Base-by-base conservation (phyloP, 2,113 vertebrate genomes). In the Suricata suricatta region DNA sequence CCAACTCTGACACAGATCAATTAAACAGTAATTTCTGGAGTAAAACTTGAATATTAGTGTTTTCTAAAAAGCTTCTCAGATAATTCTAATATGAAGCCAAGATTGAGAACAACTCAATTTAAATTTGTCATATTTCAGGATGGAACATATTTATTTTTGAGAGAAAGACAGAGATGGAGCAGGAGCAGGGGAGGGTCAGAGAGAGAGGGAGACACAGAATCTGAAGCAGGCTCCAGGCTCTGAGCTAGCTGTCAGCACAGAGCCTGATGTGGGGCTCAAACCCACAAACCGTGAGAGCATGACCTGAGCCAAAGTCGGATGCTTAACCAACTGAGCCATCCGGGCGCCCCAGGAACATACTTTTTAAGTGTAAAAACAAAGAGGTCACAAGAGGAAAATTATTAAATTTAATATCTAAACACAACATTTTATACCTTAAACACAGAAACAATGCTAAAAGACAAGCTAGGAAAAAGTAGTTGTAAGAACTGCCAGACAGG, bases 121-220 rank as follows among this genome's bases (percentile, higher is more conserved):
- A 92, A 88, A 84, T 83, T 80, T 71, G 64, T 60, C 47, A 91
- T 50, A 91, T 71, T 94, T 72, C 83, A 79, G 31, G 19, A 94
- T 91, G 35, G 13, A 71, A 95, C 74, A 87, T 63, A 63, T 3
- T 60, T 60, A 60, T 60, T 60, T 60, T 60, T 60, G 57, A 60
- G 21, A 23, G 57, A 60, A 60, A 60, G 57, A 60, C 21, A 60
- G 7, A 25, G 57, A 60, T 7, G 9, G 57, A 60, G 21, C 21
- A 23, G 21, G 57, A 60, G 57, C 21, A 23, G 57, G 57, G 2
- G 21, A 23, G 21, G 57, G 21, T 7, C 57, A 60, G 57, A 60
- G 7, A 57, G 16, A 60, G 2, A 60, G 21, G 21, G 57, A 60
- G 57, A 60, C 21, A 60, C 21, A 19, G 57, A 60, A 60, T 60